A percentile compares a stretch with the other conserved stretches of the same genome.
These are phyloP conservation scores for Lasioglossum baleicum DNA, from an alignment of 1,140 invertebrate species.

Conservation along the genomic window DNA sequence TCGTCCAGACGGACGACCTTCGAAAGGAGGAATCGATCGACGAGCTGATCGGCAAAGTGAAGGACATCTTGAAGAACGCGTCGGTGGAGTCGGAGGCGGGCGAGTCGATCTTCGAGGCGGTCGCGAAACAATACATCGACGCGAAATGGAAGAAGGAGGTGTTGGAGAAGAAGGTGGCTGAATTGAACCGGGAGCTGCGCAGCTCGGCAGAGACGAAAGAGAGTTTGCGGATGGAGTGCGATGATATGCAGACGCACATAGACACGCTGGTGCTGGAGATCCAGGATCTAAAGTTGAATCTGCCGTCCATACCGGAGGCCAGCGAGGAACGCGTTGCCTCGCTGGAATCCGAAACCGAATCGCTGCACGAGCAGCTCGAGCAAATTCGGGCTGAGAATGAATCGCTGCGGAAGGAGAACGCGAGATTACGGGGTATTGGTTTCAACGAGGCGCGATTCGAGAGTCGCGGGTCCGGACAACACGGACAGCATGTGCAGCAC, in stretches of 20 bases:
- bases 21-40: slow-evolving; percentile 36
- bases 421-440: slow-evolving; percentile 14
- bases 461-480: slow-evolving; percentile 23
- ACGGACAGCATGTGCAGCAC: too few species aligned
- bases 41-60: slow-evolving; percentile 63
- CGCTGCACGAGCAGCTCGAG: slow-evolving; percentile 68
- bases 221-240: slow-evolving; percentile 71
- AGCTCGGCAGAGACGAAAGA: slow-evolving; percentile 69
- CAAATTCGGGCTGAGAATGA: slow-evolving; percentile 81
- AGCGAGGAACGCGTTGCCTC: slow-evolving; percentile 75
- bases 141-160: slow-evolving; percentile 74
- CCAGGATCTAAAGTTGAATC: slow-evolving; percentile 69
- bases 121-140: slow-evolving; percentile 72
- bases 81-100: slow-evolving; percentile 54
- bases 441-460: slow-evolving; percentile 1
- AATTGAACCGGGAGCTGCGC: slow-evolving; percentile 72
- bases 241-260: slow-evolving; percentile 73
- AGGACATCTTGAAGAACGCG: slow-evolving; percentile 70
- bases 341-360: slow-evolving; percentile 74
- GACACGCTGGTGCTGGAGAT: slow-evolving; percentile 72
- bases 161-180: slow-evolving; percentile 73
- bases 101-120: slow-evolving; percentile 69
- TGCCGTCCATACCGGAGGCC: slow-evolving; percentile 76
- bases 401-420: slow-evolving; percentile 79
- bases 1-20: slow-evolving; percentile 45